Conservation (phyloP, 2,113 vertebrate genomes). For the Melanotaenia duboulayi region DNA sequence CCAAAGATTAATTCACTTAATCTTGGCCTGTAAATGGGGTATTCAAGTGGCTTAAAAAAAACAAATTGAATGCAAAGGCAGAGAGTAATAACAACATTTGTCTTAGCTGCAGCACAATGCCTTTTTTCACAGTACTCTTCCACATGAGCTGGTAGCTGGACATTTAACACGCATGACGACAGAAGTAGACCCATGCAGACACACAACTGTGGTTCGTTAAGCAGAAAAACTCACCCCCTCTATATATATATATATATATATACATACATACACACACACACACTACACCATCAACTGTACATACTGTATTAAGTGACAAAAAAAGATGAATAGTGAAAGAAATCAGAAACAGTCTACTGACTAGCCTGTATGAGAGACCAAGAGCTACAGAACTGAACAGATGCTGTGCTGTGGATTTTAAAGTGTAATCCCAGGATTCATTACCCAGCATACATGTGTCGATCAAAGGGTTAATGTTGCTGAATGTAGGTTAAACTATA, state of each 20-base stretch:
- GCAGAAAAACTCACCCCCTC: background rate
- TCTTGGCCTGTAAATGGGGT: conserved; percentile 76
- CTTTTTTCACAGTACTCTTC: conserved; percentile 66
- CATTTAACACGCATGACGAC: conserved; percentile 56
- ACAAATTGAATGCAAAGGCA: conserved; percentile 79
- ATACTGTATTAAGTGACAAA: background rate
- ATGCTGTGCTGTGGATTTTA: conserved; percentile 52
- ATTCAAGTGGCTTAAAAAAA: conserved; percentile 78
- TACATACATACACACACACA: background rate
- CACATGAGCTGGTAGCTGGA: conserved; percentile 58
- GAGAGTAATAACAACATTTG: conserved; percentile 79
- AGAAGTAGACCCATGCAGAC: conserved; percentile 26
- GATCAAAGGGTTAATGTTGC: conserved; percentile 62
- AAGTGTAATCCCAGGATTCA: conserved; percentile 64
- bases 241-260: background rate
- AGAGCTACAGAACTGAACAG: conserved; percentile 49
- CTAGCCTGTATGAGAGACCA: background rate
- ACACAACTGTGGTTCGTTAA: conserved; percentile 12
- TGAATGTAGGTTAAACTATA: conserved; percentile 62
- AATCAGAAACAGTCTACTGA: background rate
- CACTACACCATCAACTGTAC: background rate
- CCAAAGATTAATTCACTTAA: conserved; percentile 78
- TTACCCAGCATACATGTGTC: conserved; percentile 34
- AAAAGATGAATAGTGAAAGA: background rate
- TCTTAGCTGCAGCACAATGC: conserved; percentile 65